phyloP scores from a whole-genome alignment of 2,113 vertebrate species.

The Siniperca chuatsi region DNA sequence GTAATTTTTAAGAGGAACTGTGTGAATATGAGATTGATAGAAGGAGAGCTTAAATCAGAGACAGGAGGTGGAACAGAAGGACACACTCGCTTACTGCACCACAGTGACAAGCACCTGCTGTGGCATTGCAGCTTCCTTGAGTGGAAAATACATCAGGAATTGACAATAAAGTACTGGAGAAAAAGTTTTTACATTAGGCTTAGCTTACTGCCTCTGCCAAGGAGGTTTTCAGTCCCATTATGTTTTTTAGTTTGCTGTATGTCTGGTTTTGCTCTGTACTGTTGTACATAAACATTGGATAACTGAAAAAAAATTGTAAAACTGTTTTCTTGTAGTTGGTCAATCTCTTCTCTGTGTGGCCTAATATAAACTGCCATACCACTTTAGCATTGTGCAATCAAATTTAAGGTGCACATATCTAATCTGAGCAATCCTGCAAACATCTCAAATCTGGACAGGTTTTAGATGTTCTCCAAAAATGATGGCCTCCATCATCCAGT shows the following conservation, averaged over 20 bases:
- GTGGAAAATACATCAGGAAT: slow-evolving; percentile 7
- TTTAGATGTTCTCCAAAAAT: not conserved
- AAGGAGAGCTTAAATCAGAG: not conserved
- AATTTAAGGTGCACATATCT: not conserved
- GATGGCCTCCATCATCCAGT: not conserved
- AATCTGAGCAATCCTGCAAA: not conserved
- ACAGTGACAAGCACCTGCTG: slow-evolving; percentile 7
- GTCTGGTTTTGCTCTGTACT: no score
- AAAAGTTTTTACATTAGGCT: not conserved
- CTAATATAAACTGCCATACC: not conserved
- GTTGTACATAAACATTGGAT: not conserved
- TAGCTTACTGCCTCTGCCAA: not conserved
- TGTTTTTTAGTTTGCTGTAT: no score
- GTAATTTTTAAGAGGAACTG: slow-evolving; percentile 67
- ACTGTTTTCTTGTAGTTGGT: not conserved
- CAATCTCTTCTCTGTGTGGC: not conserved
- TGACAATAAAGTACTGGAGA: not conserved
- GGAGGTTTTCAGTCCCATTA: not conserved
- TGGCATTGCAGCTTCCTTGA: not conserved
- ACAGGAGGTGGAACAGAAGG: slow-evolving; percentile 27
- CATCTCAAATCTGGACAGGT: no score
- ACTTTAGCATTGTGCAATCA: not conserved
- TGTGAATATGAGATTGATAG: not conserved
- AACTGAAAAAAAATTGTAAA: no score
- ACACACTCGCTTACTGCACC: not conserved